Conservation (phyloP, 2,113 vertebrate species). For the Fulmarus glacialis region DNA sequence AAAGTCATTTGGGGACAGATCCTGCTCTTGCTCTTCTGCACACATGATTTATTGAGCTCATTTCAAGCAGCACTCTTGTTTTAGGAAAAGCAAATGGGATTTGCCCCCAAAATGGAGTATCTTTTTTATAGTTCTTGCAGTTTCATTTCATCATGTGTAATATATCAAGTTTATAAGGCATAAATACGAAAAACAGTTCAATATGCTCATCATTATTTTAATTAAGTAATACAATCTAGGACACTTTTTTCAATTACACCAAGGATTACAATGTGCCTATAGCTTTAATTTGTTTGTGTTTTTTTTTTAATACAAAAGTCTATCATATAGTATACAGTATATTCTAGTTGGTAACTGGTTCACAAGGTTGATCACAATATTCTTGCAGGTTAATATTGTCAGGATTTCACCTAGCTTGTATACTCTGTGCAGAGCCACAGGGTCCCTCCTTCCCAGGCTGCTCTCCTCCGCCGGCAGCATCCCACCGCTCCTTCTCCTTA, state of each 20-base stretch:
- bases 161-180: slow-evolving; percentile 77
- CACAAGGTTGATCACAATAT: slow-evolving; percentile 59
- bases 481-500: neutral
- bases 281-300: slow-evolving; percentile 50
- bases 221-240: slow-evolving; percentile 68
- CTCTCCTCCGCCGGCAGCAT: neutral
- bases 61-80: slow-evolving; percentile 10
- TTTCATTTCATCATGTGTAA: slow-evolving; percentile 47
- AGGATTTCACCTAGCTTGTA: slow-evolving; percentile 1
- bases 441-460: slow-evolving; percentile 5
- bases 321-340: slow-evolving; percentile 55
- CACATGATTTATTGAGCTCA: slow-evolving; percentile 13
- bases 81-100: slow-evolving; percentile 34
- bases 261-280: slow-evolving; percentile 64
- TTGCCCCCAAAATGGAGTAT: slow-evolving; percentile 8
- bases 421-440: neutral
- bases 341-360: slow-evolving; percentile 64
- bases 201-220: slow-evolving; percentile 69
- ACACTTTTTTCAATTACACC: slow-evolving; percentile 62
- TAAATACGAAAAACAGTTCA: slow-evolving; percentile 74
- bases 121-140: neutral
- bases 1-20: slow-evolving; percentile 34
- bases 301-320: slow-evolving; percentile 68
- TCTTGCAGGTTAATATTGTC: slow-evolving; percentile 48
- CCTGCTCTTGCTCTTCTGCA: slow-evolving; percentile 32